phyloP scores from a whole-genome alignment of 2,888 invertebrate species.

The Acleris sparsana region DNA sequence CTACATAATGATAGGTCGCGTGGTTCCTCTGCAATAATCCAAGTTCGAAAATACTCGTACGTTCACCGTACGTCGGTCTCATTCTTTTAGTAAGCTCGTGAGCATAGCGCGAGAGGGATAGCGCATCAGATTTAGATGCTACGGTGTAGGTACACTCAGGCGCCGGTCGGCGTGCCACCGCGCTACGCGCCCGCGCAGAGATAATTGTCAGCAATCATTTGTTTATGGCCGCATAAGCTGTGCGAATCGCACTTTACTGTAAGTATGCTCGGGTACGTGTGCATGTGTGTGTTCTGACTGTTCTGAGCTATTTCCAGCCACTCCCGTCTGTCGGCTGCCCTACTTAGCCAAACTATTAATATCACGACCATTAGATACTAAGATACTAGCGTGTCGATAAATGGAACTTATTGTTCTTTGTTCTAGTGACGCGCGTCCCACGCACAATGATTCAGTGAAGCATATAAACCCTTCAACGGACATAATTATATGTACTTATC shows the following conservation, averaged over 20 bases:
- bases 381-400: conserved; percentile 31
- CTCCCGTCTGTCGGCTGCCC: conserved; percentile 55
- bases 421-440: conserved; percentile 24
- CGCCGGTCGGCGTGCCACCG: conserved; percentile 38
- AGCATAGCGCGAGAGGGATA: too few species aligned
- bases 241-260: conserved; percentile 61
- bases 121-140: too few species aligned
- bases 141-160: neutral
- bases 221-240: conserved; percentile 67
- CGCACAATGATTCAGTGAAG: conserved; percentile 27
- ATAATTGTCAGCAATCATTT: conserved; percentile 73
- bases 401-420: conserved; percentile 34
- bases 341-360: conserved; percentile 50
- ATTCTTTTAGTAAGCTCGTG: too few species aligned
- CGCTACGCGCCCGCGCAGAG: conserved; percentile 44
- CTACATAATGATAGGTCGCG: conserved; percentile 26
- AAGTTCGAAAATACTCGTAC: too few species aligned
- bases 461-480: conserved; percentile 25
- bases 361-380: conserved; percentile 30
- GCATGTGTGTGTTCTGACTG: conserved; percentile 47
- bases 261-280: neutral
- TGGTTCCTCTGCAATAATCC: too few species aligned
- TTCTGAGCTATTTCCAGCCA: conserved; percentile 67
- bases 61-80: too few species aligned
- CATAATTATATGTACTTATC: neutral